These are phyloP conservation scores for Anhinga rufa DNA, from an alignment of 2,113 vertebrate species.

Conservation along the genomic window DNA sequence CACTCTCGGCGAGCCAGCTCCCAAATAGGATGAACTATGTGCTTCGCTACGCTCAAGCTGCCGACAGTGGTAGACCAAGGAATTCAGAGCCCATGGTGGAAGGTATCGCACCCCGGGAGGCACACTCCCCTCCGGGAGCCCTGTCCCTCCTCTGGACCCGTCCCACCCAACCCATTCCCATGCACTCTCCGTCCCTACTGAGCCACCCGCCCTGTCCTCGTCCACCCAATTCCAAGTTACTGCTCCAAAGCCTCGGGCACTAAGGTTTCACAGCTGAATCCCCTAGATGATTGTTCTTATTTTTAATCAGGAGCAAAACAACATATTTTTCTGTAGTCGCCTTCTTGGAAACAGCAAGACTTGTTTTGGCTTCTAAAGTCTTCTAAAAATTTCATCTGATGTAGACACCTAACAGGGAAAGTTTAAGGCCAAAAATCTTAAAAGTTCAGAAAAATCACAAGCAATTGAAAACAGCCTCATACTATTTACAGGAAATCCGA, in stretches of 20 bases:
- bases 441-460: neutral
- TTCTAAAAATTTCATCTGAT: neutral
- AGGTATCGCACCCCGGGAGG: fast-evolving
- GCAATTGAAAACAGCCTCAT: neutral
- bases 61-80: neutral
- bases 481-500: neutral
- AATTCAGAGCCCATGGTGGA: neutral
- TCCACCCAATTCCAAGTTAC: neutral
- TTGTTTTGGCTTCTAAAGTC: neutral
- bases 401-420: neutral
- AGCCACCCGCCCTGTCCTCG: neutral
- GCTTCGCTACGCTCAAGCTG: neutral
- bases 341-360: neutral
- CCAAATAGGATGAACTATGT: fast-evolving
- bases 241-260: neutral
- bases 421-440: neutral
- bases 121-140: neutral
- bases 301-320: neutral
- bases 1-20: neutral
- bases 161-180: neutral
- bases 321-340: neutral
- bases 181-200: neutral
- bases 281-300: neutral
- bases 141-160: neutral
- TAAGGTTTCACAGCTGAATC: neutral